Percentiles rank a stretch among this genome's conserved stretches.
Evolutionary conservation across 2,797 vertebrate genomes (phyloP).

Genomic region (Mionectes olivaceus): DNA sequence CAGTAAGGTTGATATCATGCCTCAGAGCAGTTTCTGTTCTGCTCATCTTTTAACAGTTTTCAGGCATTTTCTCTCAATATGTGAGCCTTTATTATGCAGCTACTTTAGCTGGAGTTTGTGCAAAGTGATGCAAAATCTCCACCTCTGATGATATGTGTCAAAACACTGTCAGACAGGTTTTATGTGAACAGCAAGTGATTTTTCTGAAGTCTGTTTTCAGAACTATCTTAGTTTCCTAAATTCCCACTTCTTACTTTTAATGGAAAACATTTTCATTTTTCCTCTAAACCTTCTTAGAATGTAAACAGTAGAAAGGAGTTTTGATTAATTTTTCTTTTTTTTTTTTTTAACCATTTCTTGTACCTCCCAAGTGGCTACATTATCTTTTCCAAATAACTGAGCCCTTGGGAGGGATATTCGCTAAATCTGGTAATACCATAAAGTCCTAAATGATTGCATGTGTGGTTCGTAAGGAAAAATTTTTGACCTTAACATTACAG

Average conservation of each 20-base stretch:
- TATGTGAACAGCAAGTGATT: conserved; percentile 46
- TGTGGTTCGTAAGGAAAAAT: neutral
- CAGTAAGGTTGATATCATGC: neutral
- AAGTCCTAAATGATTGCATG: neutral
- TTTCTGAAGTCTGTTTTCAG: conserved; percentile 52
- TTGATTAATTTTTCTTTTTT: neutral
- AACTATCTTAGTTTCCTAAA: conserved; percentile 25
- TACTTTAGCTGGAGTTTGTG: conserved; percentile 28
- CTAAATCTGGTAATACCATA: neutral
- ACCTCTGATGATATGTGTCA: conserved; percentile 58
- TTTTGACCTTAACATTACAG: neutral
- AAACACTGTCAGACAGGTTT: conserved; percentile 64
- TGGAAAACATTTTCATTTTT: conserved; percentile 28
- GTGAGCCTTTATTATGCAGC: conserved; percentile 26
- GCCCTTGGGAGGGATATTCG: neutral
- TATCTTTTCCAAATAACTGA: neutral
- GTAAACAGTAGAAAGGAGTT: neutral
- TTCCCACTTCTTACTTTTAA: conserved; percentile 33
- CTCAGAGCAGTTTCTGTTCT: conserved; percentile 36
- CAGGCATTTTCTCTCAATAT: conserved; percentile 27
- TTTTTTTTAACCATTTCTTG: neutral
- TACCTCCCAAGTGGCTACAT: neutral
- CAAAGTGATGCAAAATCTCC: conserved; percentile 40
- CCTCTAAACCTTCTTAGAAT: neutral
- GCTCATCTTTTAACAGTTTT: conserved; percentile 17